Base-by-base conservation (phyloP, 2,797 vertebrate species). In the Enteromius unitaeniatus region DNA sequence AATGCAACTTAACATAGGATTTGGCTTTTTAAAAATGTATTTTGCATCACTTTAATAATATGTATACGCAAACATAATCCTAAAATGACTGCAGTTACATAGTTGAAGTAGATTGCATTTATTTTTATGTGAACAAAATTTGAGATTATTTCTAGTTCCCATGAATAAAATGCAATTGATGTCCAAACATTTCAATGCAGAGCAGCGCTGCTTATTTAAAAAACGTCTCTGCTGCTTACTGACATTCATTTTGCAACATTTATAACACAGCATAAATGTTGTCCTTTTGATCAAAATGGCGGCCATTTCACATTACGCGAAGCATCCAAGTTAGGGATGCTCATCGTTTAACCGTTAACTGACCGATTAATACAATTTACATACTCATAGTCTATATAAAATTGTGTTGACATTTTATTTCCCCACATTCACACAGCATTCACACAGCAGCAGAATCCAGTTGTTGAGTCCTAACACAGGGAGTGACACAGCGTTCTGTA, bases 231-330 rank as follows among this genome's bases (percentile, higher is more conserved):
- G 64, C 23, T 42, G 13, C 68, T 81, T 4, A 0, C 10, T 10
- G 10, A 1, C 13, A 5, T 49, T 78, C 68, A 64, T 75, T 86
- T 67, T 47, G 34, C 69, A 49, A 60, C 31, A 65, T 78, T 62
- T 51, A 81, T 37, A 62, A 31, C 11, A 0, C 21, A 70, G 7
- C 64, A 45, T 69, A 23, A 49, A 83, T 78, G 4, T 31, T 28
- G 13, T 60, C 15, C 65, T 78, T 68, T 83, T 65, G n/a, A 70
- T 83, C n/a, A 81, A 5, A 81, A 64, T 3, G 21, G 37, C 6
- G 2, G 3, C 45, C 69, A 23, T 65, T 82, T 64, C 6, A 37
- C 15, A 9, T n/a, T 1, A 19, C 21, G 6, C 45, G 67, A 10
- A 53, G 11, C 8, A 23, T 34, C 31, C 31, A 5, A 34, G 31